Conservation (phyloP, 2,888 invertebrate genomes). For the Drosophila nr. perissopoda region DNA sequence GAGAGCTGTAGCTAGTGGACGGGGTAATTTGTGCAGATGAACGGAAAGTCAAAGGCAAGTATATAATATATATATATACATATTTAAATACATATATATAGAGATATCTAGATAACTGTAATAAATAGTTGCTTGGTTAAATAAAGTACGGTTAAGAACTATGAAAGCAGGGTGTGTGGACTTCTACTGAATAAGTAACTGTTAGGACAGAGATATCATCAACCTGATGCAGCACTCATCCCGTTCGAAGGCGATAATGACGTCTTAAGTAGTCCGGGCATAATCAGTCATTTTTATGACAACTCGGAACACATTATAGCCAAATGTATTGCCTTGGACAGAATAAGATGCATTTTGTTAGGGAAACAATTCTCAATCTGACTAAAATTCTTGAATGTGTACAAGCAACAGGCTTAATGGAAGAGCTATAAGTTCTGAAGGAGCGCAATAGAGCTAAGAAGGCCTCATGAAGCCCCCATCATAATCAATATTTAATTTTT, state of each 20-base stretch:
- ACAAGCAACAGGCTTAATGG: background rate
- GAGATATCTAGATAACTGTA: background rate
- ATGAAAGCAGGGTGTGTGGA: background rate
- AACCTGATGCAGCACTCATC: too few relatives aligned
- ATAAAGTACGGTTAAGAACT: background rate
- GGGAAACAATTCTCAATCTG: background rate
- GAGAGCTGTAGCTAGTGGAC: background rate
- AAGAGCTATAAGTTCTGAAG: background rate
- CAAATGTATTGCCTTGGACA: too few relatives aligned
- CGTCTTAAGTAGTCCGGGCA: background rate
- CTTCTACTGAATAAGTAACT: background rate
- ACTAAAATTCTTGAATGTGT: background rate
- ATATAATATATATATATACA: background rate
- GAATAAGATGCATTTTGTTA: background rate
- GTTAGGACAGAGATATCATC: background rate
- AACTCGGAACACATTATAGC: background rate
- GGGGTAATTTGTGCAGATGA: slow-evolving; percentile 1
- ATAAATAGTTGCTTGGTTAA: background rate
- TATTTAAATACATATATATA: background rate
- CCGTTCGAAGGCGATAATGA: too few relatives aligned
- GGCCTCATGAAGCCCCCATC: background rate
- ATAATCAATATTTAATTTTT: background rate
- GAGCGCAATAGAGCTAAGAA: background rate
- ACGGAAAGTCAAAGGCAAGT: background rate
- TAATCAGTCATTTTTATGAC: background rate